Percentiles rank a stretch among this genome's conserved stretches.
Evolutionary conservation across 2,797 vertebrate species (phyloP).

Genomic region (Scolopax bukidnonensis): DNA sequence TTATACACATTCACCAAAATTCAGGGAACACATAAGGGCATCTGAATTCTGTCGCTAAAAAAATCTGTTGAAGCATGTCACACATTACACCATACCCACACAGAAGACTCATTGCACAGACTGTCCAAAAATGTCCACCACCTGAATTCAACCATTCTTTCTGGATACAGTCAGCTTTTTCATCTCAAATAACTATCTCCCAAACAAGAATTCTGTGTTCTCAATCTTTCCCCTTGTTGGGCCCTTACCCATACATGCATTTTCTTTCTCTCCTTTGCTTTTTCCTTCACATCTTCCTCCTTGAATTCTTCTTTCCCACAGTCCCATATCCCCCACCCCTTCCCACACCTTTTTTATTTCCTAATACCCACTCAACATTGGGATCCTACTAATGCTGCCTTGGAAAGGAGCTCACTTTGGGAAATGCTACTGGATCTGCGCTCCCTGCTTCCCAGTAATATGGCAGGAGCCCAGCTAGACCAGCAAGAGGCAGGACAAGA

Average conservation of each 20-base stretch:
- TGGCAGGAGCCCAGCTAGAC: not conserved
- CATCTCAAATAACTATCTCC: not conserved
- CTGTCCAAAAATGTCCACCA: not conserved
- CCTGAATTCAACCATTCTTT: not conserved
- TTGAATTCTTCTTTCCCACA: not conserved
- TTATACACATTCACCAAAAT: constrained; percentile 1
- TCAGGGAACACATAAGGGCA: not conserved
- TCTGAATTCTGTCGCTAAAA: not conserved
- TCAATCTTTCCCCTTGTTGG: not conserved
- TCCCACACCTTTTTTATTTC: not conserved
- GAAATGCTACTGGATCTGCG: not conserved
- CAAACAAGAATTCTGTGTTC: not conserved
- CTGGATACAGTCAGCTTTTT: not conserved
- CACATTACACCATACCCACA: not conserved
- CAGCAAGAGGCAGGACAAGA: not conserved
- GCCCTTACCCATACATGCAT: not conserved
- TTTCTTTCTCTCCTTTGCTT: not conserved
- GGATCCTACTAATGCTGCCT: not conserved
- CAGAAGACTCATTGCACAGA: not conserved
- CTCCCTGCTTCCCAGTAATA: not conserved
- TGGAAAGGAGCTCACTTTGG: not conserved
- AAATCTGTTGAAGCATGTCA: not conserved
- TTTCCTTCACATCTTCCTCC: not conserved
- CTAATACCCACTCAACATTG: not conserved
- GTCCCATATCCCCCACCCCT: not conserved